Percentiles rank a stretch among this genome's conserved stretches.
These are phyloP conservation scores for Drosophila emarginata DNA, from an alignment of 2,888 invertebrate species.

Conservation along the genomic window DNA sequence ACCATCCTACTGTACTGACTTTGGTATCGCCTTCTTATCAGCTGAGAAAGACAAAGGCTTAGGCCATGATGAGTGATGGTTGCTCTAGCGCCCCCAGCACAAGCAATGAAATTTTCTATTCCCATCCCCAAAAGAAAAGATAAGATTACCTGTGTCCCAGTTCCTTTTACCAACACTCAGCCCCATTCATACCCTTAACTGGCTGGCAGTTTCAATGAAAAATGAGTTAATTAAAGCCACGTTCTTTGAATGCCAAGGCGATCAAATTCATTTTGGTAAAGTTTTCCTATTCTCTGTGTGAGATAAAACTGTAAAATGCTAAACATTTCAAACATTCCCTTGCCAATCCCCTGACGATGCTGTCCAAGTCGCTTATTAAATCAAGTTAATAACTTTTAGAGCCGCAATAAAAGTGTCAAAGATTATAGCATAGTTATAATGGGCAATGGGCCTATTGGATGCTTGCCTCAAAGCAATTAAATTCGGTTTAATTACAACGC, in stretches of 20 bases:
- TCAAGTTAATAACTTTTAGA: constrained; percentile 81
- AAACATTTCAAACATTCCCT: constrained; percentile 47
- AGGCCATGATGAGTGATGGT: constrained; percentile 64
- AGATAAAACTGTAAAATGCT: constrained; percentile 66
- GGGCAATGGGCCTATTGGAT: constrained; percentile 23
- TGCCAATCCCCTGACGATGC: constrained; percentile 22
- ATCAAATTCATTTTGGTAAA: constrained; percentile 68
- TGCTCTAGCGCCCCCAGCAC: constrained; percentile 45
- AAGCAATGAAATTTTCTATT: constrained; percentile 37
- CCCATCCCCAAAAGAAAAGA: constrained; percentile 42
- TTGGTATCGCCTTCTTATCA: constrained; percentile 51
- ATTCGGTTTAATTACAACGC: constrained; percentile 73
- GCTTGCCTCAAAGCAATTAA: constrained; percentile 70
- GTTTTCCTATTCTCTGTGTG: constrained; percentile 18
- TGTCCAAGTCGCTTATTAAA: constrained; percentile 77
- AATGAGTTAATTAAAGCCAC: constrained; percentile 81
- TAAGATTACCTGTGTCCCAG: constrained; percentile 62
- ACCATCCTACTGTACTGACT: background rate
- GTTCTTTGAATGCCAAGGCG: constrained; percentile 60
- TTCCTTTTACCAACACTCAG: background rate
- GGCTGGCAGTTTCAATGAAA: constrained; percentile 78
- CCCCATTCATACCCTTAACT: constrained; percentile 28
- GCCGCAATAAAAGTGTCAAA: constrained; percentile 81
- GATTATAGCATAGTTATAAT: constrained; percentile 78
- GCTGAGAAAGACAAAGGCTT: constrained; percentile 55